Percentiles rank a stretch among this genome's conserved stretches.
phyloP scores from a whole-genome alignment of 2,113 vertebrate genomes.

The Rhinopomastus cyanomelas region DNA sequence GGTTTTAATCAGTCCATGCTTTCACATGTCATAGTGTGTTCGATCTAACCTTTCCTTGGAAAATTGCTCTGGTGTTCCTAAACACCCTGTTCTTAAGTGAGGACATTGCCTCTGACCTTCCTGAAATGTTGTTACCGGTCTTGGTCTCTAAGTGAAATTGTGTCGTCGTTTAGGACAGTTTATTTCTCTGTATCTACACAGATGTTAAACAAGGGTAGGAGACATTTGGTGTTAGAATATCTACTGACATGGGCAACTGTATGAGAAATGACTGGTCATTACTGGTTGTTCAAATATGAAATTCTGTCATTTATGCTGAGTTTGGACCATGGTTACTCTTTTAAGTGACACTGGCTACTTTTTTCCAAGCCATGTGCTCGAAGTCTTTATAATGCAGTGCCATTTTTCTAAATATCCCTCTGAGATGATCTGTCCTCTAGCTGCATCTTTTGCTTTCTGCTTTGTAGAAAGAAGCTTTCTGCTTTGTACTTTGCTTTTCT shows the following conservation, averaged over 20 bases:
- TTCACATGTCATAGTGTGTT: not conserved
- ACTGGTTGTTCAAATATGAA: not conserved
- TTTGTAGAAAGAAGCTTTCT: too few relatives aligned
- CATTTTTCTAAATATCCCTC: not conserved
- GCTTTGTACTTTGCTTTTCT: too few relatives aligned
- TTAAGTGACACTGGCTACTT: not conserved
- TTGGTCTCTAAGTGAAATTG: not conserved
- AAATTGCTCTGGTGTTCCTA: constrained; percentile 13
- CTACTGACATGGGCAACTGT: not conserved
- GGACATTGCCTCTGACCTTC: not conserved
- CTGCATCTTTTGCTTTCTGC: not conserved
- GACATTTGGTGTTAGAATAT: not conserved
- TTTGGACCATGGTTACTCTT: not conserved
- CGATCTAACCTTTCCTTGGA: constrained; percentile 5
- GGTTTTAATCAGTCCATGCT: constrained; percentile 25
- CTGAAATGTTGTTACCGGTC: not conserved
- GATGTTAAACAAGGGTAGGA: not conserved
- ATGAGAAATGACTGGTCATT: not conserved
- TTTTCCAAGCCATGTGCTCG: not conserved
- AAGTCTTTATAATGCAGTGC: not conserved
- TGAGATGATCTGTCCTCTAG: not conserved
- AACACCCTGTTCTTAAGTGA: not conserved
- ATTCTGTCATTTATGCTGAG: not conserved
- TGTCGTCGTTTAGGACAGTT: not conserved
- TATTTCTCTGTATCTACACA: not conserved